A percentile compares a stretch with the other conserved stretches of the same genome.
These are phyloP conservation scores for Ateles fusciceps DNA, from an alignment of 2,797 vertebrate genomes.

Conservation along the genomic window DNA sequence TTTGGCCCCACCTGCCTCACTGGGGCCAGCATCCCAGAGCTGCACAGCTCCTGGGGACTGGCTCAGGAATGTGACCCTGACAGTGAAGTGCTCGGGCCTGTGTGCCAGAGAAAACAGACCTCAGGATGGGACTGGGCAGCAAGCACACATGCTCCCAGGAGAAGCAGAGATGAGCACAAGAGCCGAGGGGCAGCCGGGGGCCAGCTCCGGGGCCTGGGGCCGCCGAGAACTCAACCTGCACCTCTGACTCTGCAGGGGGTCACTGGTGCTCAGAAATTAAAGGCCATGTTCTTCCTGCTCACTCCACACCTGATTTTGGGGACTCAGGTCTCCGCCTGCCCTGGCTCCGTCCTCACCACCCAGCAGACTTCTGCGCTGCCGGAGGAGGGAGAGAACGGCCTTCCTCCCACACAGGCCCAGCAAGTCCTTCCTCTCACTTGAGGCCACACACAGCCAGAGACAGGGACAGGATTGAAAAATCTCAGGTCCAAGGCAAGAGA, in stretches of 20 bases:
- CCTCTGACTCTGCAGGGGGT: not conserved
- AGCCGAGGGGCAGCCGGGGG: not conserved
- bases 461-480: not conserved
- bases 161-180: not conserved
- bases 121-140: not conserved
- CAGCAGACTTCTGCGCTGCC: not conserved
- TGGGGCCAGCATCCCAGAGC: not conserved
- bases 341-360: not conserved
- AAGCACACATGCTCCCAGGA: not conserved
- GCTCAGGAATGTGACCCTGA: not conserved
- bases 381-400: not conserved
- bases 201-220: accelerated
- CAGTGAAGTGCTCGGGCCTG: not conserved
- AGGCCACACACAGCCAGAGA: not conserved
- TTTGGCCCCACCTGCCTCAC: not conserved
- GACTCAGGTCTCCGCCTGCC: not conserved
- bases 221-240: not conserved
- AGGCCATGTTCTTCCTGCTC: not conserved
- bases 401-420: not conserved
- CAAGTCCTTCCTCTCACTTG: not conserved
- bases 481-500: not conserved
- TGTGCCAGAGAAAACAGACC: not conserved
- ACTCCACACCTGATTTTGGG: accelerated
- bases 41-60: not conserved
- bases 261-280: not conserved